Evolutionary conservation across 2,888 invertebrate genomes (phyloP).

Genomic region (Carcina quercana): DNA sequence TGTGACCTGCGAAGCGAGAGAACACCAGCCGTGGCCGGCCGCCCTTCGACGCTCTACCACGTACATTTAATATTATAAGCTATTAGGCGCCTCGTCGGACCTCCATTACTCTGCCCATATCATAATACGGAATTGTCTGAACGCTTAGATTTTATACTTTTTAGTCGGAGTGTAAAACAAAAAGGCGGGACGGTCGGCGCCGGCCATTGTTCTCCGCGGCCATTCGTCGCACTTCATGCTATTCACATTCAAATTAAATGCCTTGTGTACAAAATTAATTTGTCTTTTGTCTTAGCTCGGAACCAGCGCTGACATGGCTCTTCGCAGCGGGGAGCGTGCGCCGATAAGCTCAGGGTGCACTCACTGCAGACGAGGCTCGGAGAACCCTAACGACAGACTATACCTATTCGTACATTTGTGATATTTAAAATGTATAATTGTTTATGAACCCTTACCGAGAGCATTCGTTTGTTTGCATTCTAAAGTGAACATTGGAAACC

Average conservation of each 20-base stretch:
- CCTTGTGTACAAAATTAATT: slow-evolving; percentile 73
- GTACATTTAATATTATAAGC: slow-evolving; percentile 70
- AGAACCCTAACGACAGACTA: too few species aligned
- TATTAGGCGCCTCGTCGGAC: slow-evolving; percentile 65
- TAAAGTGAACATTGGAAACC: too few species aligned
- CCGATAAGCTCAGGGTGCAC: too few species aligned
- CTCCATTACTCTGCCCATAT: slow-evolving; percentile 70
- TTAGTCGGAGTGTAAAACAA: slow-evolving; percentile 65
- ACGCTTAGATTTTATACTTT: slow-evolving; percentile 67
- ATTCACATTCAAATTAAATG: slow-evolving; percentile 75
- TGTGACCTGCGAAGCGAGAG: slow-evolving; percentile 21
- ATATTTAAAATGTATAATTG: too few species aligned
- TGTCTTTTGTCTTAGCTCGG: slow-evolving; percentile 71
- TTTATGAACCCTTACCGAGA: too few species aligned
- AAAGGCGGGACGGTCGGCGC: slow-evolving; percentile 66
- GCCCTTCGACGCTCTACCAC: slow-evolving; percentile 49
- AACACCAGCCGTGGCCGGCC: slow-evolving; percentile 19
- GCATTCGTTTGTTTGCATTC: too few species aligned
- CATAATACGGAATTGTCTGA: slow-evolving; percentile 72
- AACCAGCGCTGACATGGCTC: slow-evolving; percentile 51
- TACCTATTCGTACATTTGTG: too few species aligned
- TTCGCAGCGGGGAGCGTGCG: slow-evolving; percentile 54
- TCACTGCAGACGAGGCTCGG: neutral
- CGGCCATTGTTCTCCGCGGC: slow-evolving; percentile 69
- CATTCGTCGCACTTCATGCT: slow-evolving; percentile 75